These are phyloP conservation scores for Pandemis cinnamomeana DNA, from an alignment of 2,888 invertebrate species.

Conservation along the genomic window DNA sequence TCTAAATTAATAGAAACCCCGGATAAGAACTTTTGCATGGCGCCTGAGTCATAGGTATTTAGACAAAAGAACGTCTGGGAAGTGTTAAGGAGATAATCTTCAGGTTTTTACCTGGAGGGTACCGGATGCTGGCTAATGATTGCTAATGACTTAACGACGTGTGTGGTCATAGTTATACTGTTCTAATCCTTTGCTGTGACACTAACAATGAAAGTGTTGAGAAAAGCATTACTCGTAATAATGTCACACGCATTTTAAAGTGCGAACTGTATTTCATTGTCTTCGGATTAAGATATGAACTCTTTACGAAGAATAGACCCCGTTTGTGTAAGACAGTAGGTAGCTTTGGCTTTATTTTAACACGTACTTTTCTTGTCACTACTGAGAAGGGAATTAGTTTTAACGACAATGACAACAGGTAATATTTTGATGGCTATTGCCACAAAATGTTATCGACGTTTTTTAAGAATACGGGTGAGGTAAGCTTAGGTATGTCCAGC, in stretches of 20 bases:
- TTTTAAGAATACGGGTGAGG: neutral
- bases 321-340: slow-evolving; percentile 4
- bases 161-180: slow-evolving; percentile 19
- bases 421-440: neutral
- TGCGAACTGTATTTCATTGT: neutral
- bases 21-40: slow-evolving; percentile 51
- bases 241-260: neutral
- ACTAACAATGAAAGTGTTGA: slow-evolving; percentile 4
- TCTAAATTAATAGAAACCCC: slow-evolving; percentile 52
- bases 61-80: slow-evolving; percentile 51
- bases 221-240: neutral
- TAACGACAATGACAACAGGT: neutral
- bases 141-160: slow-evolving; percentile 23
- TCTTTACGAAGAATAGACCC: neutral
- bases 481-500: too few species aligned
- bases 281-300: neutral
- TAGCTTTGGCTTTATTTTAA: neutral
- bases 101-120: slow-evolving; percentile 29
- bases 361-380: neutral
- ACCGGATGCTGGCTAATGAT: slow-evolving; percentile 24
- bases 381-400: neutral
- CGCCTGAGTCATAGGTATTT: slow-evolving; percentile 56
- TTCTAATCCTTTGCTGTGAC: slow-evolving; percentile 1
- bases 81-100: slow-evolving; percentile 27
- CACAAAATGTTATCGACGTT: neutral